Percentiles rank a stretch among this genome's conserved stretches.
Conservation (phyloP, 1,140 invertebrate genomes). For the Araneus ventricosus region DNA sequence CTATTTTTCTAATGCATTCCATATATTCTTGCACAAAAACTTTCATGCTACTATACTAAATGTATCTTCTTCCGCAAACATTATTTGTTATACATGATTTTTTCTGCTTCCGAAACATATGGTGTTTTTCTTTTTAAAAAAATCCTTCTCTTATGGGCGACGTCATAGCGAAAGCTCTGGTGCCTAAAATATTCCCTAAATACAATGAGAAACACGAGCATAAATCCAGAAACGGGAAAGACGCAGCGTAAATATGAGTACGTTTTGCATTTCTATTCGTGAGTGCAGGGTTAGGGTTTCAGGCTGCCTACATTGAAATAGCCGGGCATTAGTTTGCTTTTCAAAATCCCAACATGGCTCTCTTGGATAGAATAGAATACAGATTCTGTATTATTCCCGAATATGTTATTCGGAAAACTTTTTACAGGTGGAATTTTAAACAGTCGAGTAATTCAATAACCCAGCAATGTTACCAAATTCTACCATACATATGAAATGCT, state of each 20-base stretch:
- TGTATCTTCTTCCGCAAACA: neutral
- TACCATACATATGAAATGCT: neutral
- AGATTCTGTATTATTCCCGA: neutral
- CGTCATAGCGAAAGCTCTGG: neutral
- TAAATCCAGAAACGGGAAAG: constrained; percentile 14
- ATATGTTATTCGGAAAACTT: neutral
- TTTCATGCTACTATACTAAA: neutral
- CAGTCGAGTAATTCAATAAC: neutral
- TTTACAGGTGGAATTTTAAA: constrained; percentile 26
- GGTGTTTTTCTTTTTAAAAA: neutral
- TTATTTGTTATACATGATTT: neutral
- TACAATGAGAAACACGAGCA: constrained; percentile 14
- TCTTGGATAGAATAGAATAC: neutral
- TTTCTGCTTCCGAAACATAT: neutral
- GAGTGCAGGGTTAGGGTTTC: neutral
- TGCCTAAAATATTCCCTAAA: constrained; percentile 14
- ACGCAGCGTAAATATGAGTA: constrained; percentile 8
- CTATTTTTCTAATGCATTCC: neutral
- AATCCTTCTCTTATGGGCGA: neutral
- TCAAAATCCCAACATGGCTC: neutral
- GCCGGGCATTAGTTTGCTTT: constrained; percentile 30
- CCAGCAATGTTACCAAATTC: neutral
- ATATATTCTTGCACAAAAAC: neutral
- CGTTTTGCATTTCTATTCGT: constrained; percentile 3
- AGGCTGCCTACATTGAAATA: neutral